Evolutionary conservation across 2,888 invertebrate genomes (phyloP).

Genomic region (Ganaspis brasiliensis): DNA sequence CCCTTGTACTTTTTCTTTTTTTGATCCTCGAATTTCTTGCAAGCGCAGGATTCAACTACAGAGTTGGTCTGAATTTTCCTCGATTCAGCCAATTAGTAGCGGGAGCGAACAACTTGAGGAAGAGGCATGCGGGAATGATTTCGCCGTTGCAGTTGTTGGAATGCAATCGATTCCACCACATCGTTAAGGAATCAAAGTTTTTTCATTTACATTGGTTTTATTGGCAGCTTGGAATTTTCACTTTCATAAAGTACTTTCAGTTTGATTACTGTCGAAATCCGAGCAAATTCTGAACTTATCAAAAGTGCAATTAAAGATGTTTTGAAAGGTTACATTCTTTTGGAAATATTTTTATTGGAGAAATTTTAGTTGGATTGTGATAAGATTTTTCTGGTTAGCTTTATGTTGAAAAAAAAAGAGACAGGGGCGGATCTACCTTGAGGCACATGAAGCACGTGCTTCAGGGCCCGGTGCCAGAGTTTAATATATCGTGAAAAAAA

Average conservation of each 20-base stretch:
- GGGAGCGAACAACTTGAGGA: not conserved
- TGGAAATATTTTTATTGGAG: too few species aligned
- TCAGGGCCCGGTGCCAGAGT: too few species aligned
- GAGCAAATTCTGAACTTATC: not conserved
- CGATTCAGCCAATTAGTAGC: conserved; percentile 33
- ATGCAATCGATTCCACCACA: conserved; percentile 16
- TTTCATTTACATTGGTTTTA: not conserved
- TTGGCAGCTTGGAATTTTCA: not conserved
- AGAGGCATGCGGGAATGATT: conserved; percentile 23
- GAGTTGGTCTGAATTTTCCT: conserved; percentile 11
- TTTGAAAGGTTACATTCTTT: too few species aligned
- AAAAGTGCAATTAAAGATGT: not conserved
- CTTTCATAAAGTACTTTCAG: not conserved
- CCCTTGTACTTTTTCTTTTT: conserved; percentile 48
- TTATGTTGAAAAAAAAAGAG: too few species aligned
- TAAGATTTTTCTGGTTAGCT: too few species aligned
- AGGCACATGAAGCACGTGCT: too few species aligned
- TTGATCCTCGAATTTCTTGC: conserved; percentile 51
- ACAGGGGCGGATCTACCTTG: too few species aligned
- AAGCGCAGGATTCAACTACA: conserved; percentile 14
- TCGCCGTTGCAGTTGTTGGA: conserved; percentile 5
- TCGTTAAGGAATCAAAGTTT: conserved; percentile 8
- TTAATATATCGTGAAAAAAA: too few species aligned
- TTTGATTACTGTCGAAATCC: not conserved
- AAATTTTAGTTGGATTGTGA: too few species aligned